Conservation (phyloP, 2,797 vertebrate species). For the Botia almorhae region DNA sequence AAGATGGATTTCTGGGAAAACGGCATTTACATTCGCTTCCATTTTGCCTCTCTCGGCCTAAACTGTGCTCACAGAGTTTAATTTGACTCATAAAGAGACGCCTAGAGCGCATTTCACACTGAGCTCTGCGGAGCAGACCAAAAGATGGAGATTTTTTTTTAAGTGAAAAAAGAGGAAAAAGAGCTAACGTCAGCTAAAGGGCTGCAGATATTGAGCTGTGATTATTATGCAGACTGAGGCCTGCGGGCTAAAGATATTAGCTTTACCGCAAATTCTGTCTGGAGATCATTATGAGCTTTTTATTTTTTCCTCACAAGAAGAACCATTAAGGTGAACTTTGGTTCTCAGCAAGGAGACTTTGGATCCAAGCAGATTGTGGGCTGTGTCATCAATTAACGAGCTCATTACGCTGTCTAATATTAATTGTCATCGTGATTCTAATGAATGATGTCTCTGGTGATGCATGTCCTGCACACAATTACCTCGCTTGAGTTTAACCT, state of each 20-base stretch:
- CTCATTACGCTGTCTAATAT: slow-evolving; percentile 46
- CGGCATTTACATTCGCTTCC: slow-evolving; percentile 46
- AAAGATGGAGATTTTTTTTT: slow-evolving; percentile 28
- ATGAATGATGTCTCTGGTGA: slow-evolving; percentile 15
- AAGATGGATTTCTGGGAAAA: slow-evolving; percentile 43
- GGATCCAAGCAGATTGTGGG: slow-evolving; percentile 12
- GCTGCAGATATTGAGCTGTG: slow-evolving; percentile 22
- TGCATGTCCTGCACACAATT: slow-evolving; percentile 24
- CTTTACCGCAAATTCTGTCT: slow-evolving; percentile 1
- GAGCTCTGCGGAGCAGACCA: slow-evolving; percentile 31
- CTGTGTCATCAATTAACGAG: slow-evolving; percentile 40
- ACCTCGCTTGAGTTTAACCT: slow-evolving; percentile 7
- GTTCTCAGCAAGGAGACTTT: slow-evolving; percentile 34
- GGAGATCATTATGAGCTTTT: background rate
- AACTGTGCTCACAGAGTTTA: slow-evolving; percentile 49
- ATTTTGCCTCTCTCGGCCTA: slow-evolving; percentile 29
- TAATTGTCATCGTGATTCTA: slow-evolving; percentile 38
- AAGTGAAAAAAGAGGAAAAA: background rate
- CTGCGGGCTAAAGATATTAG: slow-evolving; percentile 21
- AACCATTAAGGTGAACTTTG: slow-evolving; percentile 33
- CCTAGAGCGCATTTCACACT: slow-evolving; percentile 35
- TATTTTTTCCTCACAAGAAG: background rate
- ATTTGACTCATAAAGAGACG: slow-evolving; percentile 54
- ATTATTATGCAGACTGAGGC: slow-evolving; percentile 35
- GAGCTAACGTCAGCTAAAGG: slow-evolving; percentile 11